These are phyloP conservation scores for Eutolmus rufibarbis DNA, from an alignment of 2,888 invertebrate genomes.

Conservation along the genomic window DNA sequence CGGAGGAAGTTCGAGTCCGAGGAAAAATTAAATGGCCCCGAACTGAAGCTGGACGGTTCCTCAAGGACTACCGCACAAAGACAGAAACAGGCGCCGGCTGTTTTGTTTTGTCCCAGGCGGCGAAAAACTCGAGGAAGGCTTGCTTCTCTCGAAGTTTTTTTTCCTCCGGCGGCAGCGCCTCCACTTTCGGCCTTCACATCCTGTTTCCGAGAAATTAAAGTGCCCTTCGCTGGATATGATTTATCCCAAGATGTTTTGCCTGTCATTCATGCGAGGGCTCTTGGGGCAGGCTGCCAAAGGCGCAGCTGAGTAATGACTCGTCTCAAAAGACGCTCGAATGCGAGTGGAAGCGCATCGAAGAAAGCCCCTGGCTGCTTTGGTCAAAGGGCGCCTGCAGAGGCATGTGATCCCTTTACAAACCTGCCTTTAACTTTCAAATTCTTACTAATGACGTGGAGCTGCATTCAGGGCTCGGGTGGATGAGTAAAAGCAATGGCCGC, in stretches of 20 bases:
- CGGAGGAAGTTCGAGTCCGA: not conserved
- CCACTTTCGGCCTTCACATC: not conserved
- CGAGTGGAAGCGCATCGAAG: not conserved
- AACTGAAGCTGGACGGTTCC: not conserved
- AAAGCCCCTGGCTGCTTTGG: not conserved
- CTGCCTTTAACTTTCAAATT: constrained; percentile 21
- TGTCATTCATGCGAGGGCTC: not conserved
- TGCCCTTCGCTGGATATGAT: not conserved
- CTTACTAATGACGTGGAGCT: constrained; percentile 17
- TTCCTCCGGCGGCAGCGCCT: not conserved
- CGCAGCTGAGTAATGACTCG: constrained; percentile 13
- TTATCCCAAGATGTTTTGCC: not conserved
- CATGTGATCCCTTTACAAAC: constrained; percentile 4
- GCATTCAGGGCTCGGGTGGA: not conserved
- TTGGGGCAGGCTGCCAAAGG: not conserved
- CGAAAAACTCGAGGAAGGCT: not conserved
- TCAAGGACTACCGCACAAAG: not conserved
- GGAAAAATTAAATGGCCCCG: not conserved
- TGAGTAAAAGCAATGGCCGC: not conserved
- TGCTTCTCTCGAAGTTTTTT: not conserved
- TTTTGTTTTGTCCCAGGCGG: not conserved
- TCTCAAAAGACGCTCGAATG: constrained; percentile 4
- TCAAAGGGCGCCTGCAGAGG: not conserved
- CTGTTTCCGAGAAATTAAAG: not conserved
- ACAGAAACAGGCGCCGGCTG: not conserved